Base-by-base conservation (phyloP, 2,888 invertebrate genomes). In the Epicampocera succincta region DNA sequence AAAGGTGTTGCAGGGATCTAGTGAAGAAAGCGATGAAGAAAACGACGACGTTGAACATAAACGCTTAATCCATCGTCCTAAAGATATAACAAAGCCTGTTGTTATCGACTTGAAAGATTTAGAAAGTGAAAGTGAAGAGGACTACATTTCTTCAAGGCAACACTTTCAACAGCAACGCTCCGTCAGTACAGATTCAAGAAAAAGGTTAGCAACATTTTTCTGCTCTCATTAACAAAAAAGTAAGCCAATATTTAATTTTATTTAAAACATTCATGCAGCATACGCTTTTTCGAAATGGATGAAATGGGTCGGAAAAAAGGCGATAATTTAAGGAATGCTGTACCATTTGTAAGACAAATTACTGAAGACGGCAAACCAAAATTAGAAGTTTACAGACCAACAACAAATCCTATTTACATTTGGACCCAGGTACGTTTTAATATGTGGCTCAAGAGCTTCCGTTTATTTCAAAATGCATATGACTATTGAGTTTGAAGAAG, bases 101-200 rank as follows among this genome's bases (percentile, higher is more conserved):
- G 89, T 91, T 77, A 91, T 91, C 84, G 91, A 91, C 84, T 87
- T 91, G 21, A 91, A 91, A 84, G 91, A 90, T 85, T 84, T 90
- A 52, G 91, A 90, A 76, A 91, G 90, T 72, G 91, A 90, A 76
- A 90, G 91, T 66, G 91, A 91, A 71, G 91, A 91, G 61, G 93
- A 93, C 75, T 93, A 93, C 85, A 91, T 92, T 84, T 91, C 92
- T 40, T 93, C 93, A 15, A 91, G 94, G 21, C 93, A 93, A 74
- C 93, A 92, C 87, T 94, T 93, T 87, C 94, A 94, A 87, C 93
- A 93, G 85, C 91, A 93, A 82, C 92, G 93, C 71, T 93, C 93
- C 86, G 92, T 93, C 82, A 94, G 94, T 88, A 91, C 93, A 86
- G 94, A 93, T 83, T 93, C 93, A 89, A 93, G 93, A 84, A 93